Evolutionary conservation across 1,140 invertebrate species (phyloP), one percentile per base, ranked within the genome.

Genomic region (Argopecten irradians): DNA sequence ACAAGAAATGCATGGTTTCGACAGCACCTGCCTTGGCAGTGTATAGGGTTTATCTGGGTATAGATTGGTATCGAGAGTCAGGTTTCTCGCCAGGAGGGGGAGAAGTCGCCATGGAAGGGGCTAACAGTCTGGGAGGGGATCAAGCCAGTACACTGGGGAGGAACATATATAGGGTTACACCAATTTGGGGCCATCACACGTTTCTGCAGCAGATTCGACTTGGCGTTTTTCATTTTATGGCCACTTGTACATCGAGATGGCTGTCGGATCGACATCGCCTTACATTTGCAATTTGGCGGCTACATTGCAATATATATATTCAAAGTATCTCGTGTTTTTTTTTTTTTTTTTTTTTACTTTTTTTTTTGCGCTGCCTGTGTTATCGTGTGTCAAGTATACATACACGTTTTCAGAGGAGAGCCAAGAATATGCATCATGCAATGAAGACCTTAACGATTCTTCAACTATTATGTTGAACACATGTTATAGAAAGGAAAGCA

Each of bases 21-120:
- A 13, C 55, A 71, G 55, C 55, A 71, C 55, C 55, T 71, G 55
- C 55, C 55, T 71, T 16, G 8, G 55, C 28, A 71, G 55, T 71
- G 55, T 22, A 71, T 71, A 71, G 8, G 55, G 55, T 71, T 71
- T 71, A 71, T 71, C 55, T 7, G 55, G 5, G 55, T 28, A 71
- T 71, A 71, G 55, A 71, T 71, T 71, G 55, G 55, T 71, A 71
- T 71, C 55, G 55, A n/a, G 55, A n/a, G 55, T 71, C 55, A n/a
- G 55, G 55, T 71, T 71, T 71, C 55, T 71, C 5, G 22, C 13
- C 55, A n/a, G 55, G 22, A 71, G 55, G 55, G 55, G 55, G 22
- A 71, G 43, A 71, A 71, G 22, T 71, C 55, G 55, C n/a, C 55
- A 71, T 22, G 55, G 55, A 71, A n/a, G 55, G 55, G 55, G 16